phyloP scores from a whole-genome alignment of 2,888 invertebrate species.

The Euspilapteryx auroguttella region DNA sequence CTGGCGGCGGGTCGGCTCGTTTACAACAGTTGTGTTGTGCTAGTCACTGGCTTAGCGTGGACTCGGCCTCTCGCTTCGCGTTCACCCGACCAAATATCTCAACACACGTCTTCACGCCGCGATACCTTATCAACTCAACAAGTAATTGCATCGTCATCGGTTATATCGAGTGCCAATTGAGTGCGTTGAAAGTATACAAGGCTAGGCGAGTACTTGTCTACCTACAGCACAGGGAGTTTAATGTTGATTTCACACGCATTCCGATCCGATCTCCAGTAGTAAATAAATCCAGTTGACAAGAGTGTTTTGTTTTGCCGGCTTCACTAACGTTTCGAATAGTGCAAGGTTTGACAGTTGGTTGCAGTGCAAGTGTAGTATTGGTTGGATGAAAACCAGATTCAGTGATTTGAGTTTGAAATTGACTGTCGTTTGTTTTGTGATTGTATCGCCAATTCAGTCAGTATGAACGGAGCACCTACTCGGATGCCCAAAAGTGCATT shows the following conservation, averaged over 20 bases:
- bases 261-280: constrained; percentile 6
- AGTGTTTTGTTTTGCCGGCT: no score
- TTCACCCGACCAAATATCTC: no score
- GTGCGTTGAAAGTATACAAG: constrained; percentile 6
- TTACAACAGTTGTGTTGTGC: no score
- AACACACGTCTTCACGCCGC: constrained; percentile 15
- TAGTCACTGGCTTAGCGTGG: constrained; percentile 35
- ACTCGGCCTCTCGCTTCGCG: constrained; percentile 12
- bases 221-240: constrained; percentile 3
- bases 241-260: constrained; percentile 6
- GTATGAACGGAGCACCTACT: constrained; percentile 53
- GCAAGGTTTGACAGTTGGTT: no score
- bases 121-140: constrained; percentile 53
- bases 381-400: no score
- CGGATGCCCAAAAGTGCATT: constrained; percentile 51
- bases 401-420: constrained; percentile 10
- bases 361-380: no score
- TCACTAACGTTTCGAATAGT: no score
- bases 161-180: constrained; percentile 27
- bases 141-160: constrained; percentile 54
- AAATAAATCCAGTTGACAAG: no score
- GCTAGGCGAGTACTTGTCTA: constrained; percentile 2
- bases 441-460: constrained; percentile 32
- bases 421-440: constrained; percentile 9
- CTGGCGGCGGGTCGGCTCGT: no score